Evolutionary conservation across 2,113 vertebrate genomes (phyloP), one percentile per base, ranked within the genome.

Genomic region (Butorides virescens): DNA sequence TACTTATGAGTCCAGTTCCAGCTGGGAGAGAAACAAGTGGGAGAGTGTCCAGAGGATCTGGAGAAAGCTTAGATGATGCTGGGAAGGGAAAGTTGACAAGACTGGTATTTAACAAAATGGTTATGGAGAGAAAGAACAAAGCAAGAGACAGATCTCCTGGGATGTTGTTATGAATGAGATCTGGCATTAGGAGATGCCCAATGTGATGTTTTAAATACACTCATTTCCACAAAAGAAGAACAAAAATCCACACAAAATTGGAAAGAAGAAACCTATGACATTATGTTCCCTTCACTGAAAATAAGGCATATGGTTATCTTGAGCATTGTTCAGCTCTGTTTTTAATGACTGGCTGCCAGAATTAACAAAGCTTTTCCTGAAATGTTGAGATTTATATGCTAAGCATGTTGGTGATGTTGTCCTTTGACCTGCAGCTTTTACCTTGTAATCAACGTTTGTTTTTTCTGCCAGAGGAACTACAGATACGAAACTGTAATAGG

Each of bases 301-400:
- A 92, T 32, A 86, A 88, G 49, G 49, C 94, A 86, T 95, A 91
- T 95, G 83, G 71, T 93, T 96, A 95, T 97, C 92, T 91, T 83
- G n/a, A 71, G 13, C 62, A 85, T 67, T 86, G 44, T 81, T 12
- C 25, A 75, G 49, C 18, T 75, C 44, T 88, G 50, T 5, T 90
- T 94, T 95, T 93, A 92, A 93, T 55, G 47, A 95, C 14, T 65
- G 30, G 10, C 30, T 85, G 62, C 67, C 79, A 94, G 58, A 85
- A 79, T 59, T 93, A 87, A 79, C 66, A 95, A 80, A 86, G 29
- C 44, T 87, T 91, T 89, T 73, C 50, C 73, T 90, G 66, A 92
- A 96, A 91, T 78, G 29, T 42, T 78, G 71, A 87, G 56, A 88
- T 77, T 77, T 83, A 76, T 17, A 93, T 85, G 36, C 44, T 83